Evolutionary conservation across 2,797 vertebrate species (phyloP), one percentile per base, ranked within the genome.

Genomic region (Phalloptychus januarius): DNA sequence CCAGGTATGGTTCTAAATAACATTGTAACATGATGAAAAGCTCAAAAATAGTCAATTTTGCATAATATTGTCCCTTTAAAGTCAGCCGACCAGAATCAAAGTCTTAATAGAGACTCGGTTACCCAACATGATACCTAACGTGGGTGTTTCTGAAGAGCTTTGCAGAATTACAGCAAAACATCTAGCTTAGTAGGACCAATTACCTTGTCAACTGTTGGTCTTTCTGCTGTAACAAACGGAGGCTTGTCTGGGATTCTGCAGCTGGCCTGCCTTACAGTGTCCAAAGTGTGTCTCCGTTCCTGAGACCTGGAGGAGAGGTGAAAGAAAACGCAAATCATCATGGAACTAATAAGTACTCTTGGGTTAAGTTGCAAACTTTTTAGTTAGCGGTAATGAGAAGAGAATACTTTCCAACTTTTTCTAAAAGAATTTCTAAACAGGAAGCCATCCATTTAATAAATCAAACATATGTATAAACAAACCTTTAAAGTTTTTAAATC

Each of bases 221-320:
- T 92, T 4, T 94, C 93, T 18, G 83, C 3, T 72, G 83, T 91
- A 71, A 7, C 83, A n/a, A 88, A 84, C 0, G 84, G 78, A 36
- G 90, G 90, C 84, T 88, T 81, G 88, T 94, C 94, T 71, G 93
- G 25, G 74, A 93, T 48, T 92, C 88, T 87, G 88, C 86, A 83
- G 80, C 79, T 75, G 28, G 85, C 88, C 86, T 94, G 95, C 84
- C 95, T 93, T 86, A 96, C 81, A 36, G 77, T 95, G 86, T 96
- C 96, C 92, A 96, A 84, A 42, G 96, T 96, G 92, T 96, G 95
- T 86, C 95, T 95, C 83, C 96, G 92, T 82, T 96, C 96, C 63
- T 96, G 96, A 85, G 92, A 87, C 87, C 96, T 96, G 48, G n/a
- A 58, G 42, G 42, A 76, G 11, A 75, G 0, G 13, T 5, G 67